Conservation (phyloP, 1,140 invertebrate species). For the Danaus melanippus region DNA sequence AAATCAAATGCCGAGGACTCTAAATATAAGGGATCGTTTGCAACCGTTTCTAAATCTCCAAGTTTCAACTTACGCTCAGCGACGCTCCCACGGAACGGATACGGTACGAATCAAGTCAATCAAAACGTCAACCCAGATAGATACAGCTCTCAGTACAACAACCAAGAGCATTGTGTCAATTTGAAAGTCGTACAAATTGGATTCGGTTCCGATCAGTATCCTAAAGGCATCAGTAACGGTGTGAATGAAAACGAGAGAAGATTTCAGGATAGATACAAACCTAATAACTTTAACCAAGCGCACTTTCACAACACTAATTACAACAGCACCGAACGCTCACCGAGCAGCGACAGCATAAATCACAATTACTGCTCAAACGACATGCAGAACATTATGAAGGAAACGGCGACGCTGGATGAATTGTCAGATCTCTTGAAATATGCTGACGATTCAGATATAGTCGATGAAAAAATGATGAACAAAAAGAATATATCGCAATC, state of each 20-base stretch:
- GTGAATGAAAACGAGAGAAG: slow-evolving; percentile 71
- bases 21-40: slow-evolving; percentile 56
- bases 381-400: slow-evolving; percentile 65
- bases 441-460: slow-evolving; percentile 76
- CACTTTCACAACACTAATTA: slow-evolving; percentile 62
- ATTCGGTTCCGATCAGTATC: slow-evolving; percentile 60
- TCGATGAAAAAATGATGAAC: slow-evolving; percentile 67
- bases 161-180: slow-evolving; percentile 70
- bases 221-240: slow-evolving; percentile 62
- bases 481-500: slow-evolving; percentile 62
- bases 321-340: slow-evolving; percentile 56
- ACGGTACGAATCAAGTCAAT: slow-evolving; percentile 60
- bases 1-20: slow-evolving; percentile 63
- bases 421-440: slow-evolving; percentile 80
- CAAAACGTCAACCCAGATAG: slow-evolving; percentile 67
- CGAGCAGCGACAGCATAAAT: slow-evolving; percentile 61
- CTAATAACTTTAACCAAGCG: slow-evolving; percentile 51
- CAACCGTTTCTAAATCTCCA: slow-evolving; percentile 62
- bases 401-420: slow-evolving; percentile 78
- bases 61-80: slow-evolving; percentile 76
- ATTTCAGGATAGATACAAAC: slow-evolving; percentile 64
- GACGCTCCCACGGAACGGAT: slow-evolving; percentile 81
- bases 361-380: slow-evolving; percentile 57
- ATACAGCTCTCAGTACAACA: slow-evolving; percentile 70
- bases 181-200: slow-evolving; percentile 72